Conservation (phyloP, 2,888 invertebrate genomes). For the Blastobasis lacticolella region DNA sequence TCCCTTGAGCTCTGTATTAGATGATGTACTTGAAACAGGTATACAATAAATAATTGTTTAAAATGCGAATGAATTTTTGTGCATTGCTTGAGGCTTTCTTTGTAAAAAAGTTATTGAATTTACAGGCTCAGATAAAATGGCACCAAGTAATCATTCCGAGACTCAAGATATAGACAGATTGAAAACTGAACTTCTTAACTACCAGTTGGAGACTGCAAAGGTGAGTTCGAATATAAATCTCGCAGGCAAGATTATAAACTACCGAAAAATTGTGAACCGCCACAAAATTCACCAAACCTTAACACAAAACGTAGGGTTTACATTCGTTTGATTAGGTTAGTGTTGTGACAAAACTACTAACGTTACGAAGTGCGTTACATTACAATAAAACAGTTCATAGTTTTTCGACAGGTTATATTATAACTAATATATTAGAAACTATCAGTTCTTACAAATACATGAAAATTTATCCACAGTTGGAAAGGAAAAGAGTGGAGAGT, state of each 20-base stretch:
- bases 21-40: constrained; percentile 42
- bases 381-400: too few species aligned
- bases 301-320: too few species aligned
- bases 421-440: too few species aligned
- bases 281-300: too few species aligned
- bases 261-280: too few species aligned
- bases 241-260: too few species aligned
- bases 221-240: constrained; percentile 22
- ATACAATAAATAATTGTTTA: not conserved
- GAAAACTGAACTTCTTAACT: constrained; percentile 49
- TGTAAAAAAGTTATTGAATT: constrained; percentile 4
- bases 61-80: not conserved
- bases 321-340: too few species aligned
- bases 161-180: constrained; percentile 44
- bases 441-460: too few species aligned
- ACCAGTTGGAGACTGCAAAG: constrained; percentile 58
- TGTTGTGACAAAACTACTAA: too few species aligned
- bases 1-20: constrained; percentile 41
- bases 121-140: constrained; percentile 29
- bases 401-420: too few species aligned
- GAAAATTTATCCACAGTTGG: constrained; percentile 30
- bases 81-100: not conserved
- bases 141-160: constrained; percentile 21
- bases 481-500: constrained; percentile 51
- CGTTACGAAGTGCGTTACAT: too few species aligned